Evolutionary conservation across 2,888 invertebrate genomes (phyloP).

Genomic region (Idaea aversata): DNA sequence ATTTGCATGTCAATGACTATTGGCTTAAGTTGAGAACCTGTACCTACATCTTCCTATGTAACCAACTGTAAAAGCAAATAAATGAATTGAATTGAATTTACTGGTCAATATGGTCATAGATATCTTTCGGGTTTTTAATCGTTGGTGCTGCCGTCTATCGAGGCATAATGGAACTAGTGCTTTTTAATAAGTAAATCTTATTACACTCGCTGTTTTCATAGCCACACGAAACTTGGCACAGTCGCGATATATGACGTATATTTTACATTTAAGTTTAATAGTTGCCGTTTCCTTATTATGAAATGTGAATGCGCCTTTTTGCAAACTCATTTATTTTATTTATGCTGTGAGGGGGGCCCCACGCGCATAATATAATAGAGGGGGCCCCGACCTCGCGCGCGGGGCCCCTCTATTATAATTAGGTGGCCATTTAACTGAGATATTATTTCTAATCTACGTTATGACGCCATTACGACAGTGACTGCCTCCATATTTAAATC

Average conservation of each 20-base stretch:
- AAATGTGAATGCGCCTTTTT: conserved; percentile 22
- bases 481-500: not conserved
- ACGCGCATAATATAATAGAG: too few relatives aligned
- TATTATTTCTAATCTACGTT: conserved; percentile 11
- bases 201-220: conserved; percentile 14
- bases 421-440: conserved; percentile 10
- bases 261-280: conserved; percentile 46
- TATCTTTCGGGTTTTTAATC: too few relatives aligned
- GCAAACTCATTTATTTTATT: conserved; percentile 26
- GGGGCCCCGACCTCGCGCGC: conserved; percentile 1
- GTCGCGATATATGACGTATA: conserved; percentile 36
- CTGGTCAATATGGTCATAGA: too few relatives aligned
- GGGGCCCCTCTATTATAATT: conserved; percentile 11
- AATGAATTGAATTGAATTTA: too few relatives aligned
- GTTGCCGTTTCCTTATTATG: conserved; percentile 34
- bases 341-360: conserved; percentile 15
- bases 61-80: too few relatives aligned
- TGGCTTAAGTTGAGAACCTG: too few relatives aligned
- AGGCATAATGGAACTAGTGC: conserved; percentile 2
- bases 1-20: too few relatives aligned
- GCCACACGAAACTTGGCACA: conserved; percentile 29
- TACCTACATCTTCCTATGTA: too few relatives aligned
- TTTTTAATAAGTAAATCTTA: not conserved
- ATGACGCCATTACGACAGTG: conserved; percentile 9
- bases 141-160: too few relatives aligned